Percentiles rank a stretch among this genome's conserved stretches.
phyloP scores from a whole-genome alignment of 92 coral and sea anemone species.

The Porites lobata region DNA sequence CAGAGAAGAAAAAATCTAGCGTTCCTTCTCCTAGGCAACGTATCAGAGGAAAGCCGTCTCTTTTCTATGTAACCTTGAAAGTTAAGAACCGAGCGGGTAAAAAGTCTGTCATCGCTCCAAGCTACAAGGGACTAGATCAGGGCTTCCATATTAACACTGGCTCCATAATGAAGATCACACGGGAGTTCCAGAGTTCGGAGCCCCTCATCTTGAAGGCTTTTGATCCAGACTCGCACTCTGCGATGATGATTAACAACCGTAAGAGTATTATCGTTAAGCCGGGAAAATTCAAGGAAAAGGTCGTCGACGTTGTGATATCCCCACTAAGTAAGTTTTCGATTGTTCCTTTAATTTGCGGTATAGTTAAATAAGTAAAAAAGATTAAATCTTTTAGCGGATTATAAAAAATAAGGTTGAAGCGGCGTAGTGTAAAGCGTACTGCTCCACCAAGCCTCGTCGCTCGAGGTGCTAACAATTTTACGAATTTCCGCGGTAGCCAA shows the following conservation, averaged over 20 bases:
- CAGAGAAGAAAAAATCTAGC: conserved; percentile 66
- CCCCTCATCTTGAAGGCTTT: conserved; percentile 85
- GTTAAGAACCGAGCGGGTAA: conserved; percentile 92
- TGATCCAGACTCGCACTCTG: conserved; percentile 72
- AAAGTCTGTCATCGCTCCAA: conserved; percentile 87
- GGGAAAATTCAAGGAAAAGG: conserved; percentile 51
- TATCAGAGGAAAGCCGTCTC: conserved; percentile 63
- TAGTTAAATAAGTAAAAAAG: too few relatives aligned
- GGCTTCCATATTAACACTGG: conserved; percentile 92
- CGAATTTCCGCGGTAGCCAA: too few relatives aligned
- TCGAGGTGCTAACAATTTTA: too few relatives aligned
- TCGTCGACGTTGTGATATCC: conserved; percentile 72
- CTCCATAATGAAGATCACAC: conserved; percentile 91
- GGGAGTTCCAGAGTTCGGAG: conserved; percentile 78
- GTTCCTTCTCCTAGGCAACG: conserved; percentile 50
- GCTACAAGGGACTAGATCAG: conserved; percentile 75
- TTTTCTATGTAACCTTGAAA: conserved; percentile 89
- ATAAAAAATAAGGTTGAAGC: too few relatives aligned
- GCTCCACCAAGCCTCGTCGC: too few relatives aligned
- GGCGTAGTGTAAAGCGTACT: too few relatives aligned
- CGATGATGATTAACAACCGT: conserved; percentile 86
- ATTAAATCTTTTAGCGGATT: too few relatives aligned
- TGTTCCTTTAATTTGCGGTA: too few relatives aligned
- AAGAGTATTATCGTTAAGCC: conserved; percentile 84
- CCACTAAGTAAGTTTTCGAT: conserved; percentile 71